These are phyloP conservation scores for Hassar affinis DNA, from an alignment of 2,113 vertebrate species.

Conservation along the genomic window DNA sequence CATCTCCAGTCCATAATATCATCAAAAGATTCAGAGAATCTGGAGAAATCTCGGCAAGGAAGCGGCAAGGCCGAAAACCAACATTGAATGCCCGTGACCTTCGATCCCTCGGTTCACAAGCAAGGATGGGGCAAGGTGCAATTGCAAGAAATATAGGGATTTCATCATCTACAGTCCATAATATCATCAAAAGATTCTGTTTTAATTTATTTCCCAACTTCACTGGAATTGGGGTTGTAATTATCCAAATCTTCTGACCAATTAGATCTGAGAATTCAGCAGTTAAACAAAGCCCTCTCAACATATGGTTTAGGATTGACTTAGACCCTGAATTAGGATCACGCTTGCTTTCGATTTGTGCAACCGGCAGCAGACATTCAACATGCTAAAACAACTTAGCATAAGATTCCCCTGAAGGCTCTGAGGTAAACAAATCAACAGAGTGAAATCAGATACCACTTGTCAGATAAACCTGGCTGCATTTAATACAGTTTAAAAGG, in stretches of 20 bases:
- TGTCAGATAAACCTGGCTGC: not conserved
- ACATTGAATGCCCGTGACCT: too few species aligned
- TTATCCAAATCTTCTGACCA: not conserved
- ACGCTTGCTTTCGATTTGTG: not conserved
- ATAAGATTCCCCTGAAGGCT: not conserved
- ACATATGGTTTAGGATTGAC: not conserved
- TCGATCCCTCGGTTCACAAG: too few species aligned
- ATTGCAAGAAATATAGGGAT: too few species aligned
- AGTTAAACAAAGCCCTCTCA: not conserved
- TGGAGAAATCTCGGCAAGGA: too few species aligned
- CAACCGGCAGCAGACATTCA: not conserved
- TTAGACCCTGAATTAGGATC: not conserved
- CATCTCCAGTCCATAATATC: too few species aligned
- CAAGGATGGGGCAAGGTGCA: too few species aligned
- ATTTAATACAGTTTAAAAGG: not conserved
- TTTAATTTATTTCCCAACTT: too few species aligned
- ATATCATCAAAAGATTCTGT: too few species aligned
- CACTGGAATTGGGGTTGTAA: not conserved
- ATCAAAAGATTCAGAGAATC: too few species aligned
- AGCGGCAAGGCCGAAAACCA: too few species aligned
- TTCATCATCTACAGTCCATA: too few species aligned
- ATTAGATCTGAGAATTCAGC: not conserved
- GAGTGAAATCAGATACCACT: not conserved
- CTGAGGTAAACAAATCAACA: not conserved
- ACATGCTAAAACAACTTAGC: not conserved